phyloP scores from a whole-genome alignment of 2,113 vertebrate genomes.

The Stegostoma tigrinum region DNA sequence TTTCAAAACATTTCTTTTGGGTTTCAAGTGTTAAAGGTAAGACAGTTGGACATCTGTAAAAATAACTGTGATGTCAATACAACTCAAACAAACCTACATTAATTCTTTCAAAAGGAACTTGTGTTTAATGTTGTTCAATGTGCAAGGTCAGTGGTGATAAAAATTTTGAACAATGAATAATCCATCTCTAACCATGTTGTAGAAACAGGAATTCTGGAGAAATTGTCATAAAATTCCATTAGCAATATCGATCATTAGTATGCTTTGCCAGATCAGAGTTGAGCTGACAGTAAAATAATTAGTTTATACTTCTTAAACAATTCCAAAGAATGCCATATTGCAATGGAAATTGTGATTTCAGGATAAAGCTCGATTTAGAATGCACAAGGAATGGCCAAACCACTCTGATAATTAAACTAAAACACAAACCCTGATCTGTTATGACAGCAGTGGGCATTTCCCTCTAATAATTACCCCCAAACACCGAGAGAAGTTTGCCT shows the following conservation, averaged over 20 bases:
- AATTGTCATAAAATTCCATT: not conserved
- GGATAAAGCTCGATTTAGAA: not conserved
- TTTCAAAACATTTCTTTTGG: not conserved
- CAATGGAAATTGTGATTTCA: not conserved
- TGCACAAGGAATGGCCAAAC: no score
- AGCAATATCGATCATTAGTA: not conserved
- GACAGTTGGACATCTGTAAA: not conserved
- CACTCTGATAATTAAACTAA: no score
- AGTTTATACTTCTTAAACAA: not conserved
- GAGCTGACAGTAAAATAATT: not conserved
- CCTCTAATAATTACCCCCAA: no score
- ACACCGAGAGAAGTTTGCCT: no score
- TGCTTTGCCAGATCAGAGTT: not conserved
- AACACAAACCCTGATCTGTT: no score
- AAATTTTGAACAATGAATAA: not conserved
- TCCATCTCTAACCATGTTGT: not conserved
- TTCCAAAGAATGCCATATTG: not conserved
- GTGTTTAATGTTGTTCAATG: not conserved
- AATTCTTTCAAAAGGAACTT: not conserved
- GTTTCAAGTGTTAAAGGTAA: not conserved
- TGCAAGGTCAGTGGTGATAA: not conserved
- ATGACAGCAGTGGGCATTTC: no score
- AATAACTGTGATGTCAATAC: not conserved
- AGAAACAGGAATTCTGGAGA: not conserved
- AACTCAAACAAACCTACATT: not conserved